A percentile compares a stretch with the other conserved stretches of the same genome.
Evolutionary conservation across 1,140 invertebrate genomes (phyloP).

Genomic region (Nebria ingens): DNA sequence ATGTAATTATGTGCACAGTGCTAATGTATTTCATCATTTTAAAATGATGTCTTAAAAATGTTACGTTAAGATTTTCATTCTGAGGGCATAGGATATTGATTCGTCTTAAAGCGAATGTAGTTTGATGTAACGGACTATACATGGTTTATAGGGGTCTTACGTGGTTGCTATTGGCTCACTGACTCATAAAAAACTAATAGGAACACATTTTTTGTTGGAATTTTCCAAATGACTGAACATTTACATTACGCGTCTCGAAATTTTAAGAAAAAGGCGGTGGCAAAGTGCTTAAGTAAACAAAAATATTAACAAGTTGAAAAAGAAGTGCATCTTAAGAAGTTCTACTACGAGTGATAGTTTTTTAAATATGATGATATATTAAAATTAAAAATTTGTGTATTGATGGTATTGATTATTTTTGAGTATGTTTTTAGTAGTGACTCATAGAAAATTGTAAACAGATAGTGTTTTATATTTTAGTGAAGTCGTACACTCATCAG

Average conservation of each 20-base stretch:
- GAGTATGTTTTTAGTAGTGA: slow-evolving; percentile 7
- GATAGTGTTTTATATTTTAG: background rate
- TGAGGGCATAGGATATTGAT: slow-evolving; percentile 11
- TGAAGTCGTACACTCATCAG: background rate
- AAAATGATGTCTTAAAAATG: background rate
- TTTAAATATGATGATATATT: background rate
- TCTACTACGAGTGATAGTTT: background rate
- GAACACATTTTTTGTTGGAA: slow-evolving; percentile 33
- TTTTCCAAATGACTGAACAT: slow-evolving; percentile 36
- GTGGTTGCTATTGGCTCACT: slow-evolving; percentile 35
- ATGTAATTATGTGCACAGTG: too few relatives aligned
- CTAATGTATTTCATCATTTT: too few relatives aligned
- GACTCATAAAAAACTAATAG: slow-evolving; percentile 33
- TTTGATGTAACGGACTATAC: slow-evolving; percentile 21
- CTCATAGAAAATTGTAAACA: background rate
- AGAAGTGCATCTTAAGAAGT: background rate
- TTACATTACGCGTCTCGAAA: slow-evolving; percentile 30
- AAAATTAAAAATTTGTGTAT: background rate
- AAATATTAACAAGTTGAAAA: background rate
- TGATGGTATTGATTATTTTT: slow-evolving; percentile 11
- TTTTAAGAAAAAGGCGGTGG: slow-evolving; percentile 25
- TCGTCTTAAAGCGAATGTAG: slow-evolving; percentile 20
- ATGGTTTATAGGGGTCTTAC: slow-evolving; percentile 33
- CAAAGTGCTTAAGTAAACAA: slow-evolving; percentile 6
- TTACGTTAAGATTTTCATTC: slow-evolving; percentile 3